Conservation (phyloP, 1,140 invertebrate genomes). For the Diabrotica virgifera region DNA sequence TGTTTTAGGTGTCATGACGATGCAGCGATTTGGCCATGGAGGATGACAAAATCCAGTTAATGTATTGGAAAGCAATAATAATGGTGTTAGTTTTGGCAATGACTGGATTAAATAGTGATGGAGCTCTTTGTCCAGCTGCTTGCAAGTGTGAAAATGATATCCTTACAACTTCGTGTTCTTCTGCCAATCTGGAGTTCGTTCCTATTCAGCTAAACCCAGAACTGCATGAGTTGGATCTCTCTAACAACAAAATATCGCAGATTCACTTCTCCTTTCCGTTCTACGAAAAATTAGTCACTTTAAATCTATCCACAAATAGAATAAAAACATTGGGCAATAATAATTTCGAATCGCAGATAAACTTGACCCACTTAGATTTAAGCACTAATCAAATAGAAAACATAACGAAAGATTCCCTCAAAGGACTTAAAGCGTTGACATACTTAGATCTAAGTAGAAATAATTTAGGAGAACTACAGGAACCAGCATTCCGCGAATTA, state of each 20-base stretch:
- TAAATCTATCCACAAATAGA: constrained; percentile 79
- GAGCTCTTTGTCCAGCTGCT: constrained; percentile 72
- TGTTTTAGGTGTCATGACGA: constrained; percentile 47
- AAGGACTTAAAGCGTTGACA: constrained; percentile 66
- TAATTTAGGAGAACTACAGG: constrained; percentile 68
- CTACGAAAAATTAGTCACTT: constrained; percentile 71
- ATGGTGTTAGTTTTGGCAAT: constrained; percentile 42
- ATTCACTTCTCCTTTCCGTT: constrained; percentile 71
- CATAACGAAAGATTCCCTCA: constrained; percentile 70
- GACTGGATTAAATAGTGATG: constrained; percentile 43
- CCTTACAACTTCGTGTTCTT: constrained; percentile 69
- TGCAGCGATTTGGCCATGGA: constrained; percentile 44
- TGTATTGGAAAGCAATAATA: constrained; percentile 41
- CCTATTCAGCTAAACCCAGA: constrained; percentile 87
- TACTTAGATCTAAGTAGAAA: constrained; percentile 75
- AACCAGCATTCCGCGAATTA: constrained; percentile 69
- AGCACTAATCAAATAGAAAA: constrained; percentile 70
- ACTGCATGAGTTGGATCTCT: constrained; percentile 71
- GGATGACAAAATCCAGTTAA: constrained; percentile 44
- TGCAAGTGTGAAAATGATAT: constrained; percentile 79
- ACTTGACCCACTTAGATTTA: constrained; percentile 69
- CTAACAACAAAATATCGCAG: constrained; percentile 68
- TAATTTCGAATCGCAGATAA: constrained; percentile 74
- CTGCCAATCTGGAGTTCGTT: constrained; percentile 74
- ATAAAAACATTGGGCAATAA: constrained; percentile 72